These are phyloP conservation scores for Rhizomys pruinosus DNA, from an alignment of 2,113 vertebrate species.

Conservation along the genomic window DNA sequence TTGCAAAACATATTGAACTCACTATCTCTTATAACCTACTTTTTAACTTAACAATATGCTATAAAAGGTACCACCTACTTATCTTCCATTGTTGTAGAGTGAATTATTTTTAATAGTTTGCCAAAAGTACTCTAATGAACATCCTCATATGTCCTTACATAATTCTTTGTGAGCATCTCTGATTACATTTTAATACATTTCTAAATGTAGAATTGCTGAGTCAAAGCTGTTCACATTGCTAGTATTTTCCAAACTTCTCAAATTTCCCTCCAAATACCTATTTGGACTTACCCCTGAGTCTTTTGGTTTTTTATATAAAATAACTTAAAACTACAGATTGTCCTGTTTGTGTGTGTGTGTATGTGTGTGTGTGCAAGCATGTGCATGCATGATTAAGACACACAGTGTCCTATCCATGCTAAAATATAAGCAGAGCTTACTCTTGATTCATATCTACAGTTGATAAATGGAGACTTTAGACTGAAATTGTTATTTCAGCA, in stretches of 20 bases:
- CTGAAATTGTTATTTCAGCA: not conserved
- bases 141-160: not conserved
- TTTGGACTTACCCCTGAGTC: not conserved
- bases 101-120: conserved; percentile 53
- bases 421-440: not conserved
- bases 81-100: not conserved
- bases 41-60: not conserved
- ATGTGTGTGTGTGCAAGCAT: not conserved
- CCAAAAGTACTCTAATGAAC: conserved; percentile 13
- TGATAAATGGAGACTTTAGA: not conserved
- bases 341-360: not conserved
- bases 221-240: not conserved
- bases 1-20: conserved; percentile 27
- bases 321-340: not conserved
- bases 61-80: conserved; percentile 6
- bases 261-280: not conserved
- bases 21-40: not conserved
- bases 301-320: conserved; percentile 33
- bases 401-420: not conserved
- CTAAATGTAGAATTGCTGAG: not conserved
- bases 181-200: conserved; percentile 15
- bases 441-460: not conserved
- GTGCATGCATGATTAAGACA: not conserved
- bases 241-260: conserved; percentile 10
- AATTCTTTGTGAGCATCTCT: conserved; percentile 24